phyloP scores from a whole-genome alignment of 2,113 vertebrate genomes.

The Eonycteris spelaea region DNA sequence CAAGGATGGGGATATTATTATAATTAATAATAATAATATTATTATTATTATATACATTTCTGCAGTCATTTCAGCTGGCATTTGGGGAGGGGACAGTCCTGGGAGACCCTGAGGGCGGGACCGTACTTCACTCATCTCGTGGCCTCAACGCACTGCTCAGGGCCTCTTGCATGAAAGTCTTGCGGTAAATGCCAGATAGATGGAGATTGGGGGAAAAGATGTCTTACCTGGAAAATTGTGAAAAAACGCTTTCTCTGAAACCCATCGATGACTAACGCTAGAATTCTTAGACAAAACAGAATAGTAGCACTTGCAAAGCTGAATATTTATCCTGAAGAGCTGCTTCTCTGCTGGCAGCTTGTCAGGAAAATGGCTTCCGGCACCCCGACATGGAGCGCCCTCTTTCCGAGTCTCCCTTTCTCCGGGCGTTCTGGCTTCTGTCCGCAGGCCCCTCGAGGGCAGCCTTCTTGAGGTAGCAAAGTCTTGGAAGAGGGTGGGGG shows the following conservation, averaged over 20 bases:
- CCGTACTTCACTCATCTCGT: too few species aligned
- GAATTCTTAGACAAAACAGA: neutral
- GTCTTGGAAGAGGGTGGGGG: neutral
- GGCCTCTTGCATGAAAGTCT: neutral
- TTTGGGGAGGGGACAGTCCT: neutral
- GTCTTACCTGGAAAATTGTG: neutral
- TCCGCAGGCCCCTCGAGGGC: too few species aligned
- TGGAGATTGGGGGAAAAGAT: neutral
- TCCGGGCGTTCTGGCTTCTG: neutral
- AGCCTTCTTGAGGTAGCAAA: neutral
- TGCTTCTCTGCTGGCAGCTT: neutral
- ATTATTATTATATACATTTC: too few species aligned
- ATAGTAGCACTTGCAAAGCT: neutral
- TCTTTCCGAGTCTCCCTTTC: neutral
- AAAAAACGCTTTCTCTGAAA: neutral
- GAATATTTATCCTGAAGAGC: neutral
- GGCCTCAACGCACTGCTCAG: neutral
- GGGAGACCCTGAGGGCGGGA: too few species aligned
- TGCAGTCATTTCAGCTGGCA: neutral
- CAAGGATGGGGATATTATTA: neutral
- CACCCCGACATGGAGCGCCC: neutral
- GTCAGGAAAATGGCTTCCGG: neutral
- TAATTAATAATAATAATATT: too few species aligned
- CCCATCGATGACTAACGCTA: neutral
- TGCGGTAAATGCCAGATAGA: neutral